Conservation (phyloP, 2,888 invertebrate genomes). For the Oligia fasciuncula region DNA sequence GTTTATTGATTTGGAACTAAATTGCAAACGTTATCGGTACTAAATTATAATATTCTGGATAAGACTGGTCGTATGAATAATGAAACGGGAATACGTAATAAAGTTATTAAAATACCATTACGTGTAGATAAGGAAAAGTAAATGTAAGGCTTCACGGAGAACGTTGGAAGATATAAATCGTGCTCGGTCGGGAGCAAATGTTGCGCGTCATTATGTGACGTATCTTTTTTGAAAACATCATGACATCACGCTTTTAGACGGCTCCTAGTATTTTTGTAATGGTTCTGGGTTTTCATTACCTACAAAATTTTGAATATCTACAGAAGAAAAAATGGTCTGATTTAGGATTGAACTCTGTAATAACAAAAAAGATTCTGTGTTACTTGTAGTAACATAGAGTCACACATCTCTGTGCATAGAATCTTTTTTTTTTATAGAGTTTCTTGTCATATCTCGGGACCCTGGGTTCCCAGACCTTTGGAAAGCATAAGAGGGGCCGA, state of each 20-base stretch:
- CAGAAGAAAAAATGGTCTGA: background rate
- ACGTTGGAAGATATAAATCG: slow-evolving; percentile 55
- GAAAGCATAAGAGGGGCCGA: background rate
- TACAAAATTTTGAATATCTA: background rate
- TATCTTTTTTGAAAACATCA: slow-evolving; percentile 27
- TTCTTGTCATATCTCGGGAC: background rate
- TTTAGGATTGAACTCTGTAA: background rate
- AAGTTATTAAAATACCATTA: slow-evolving; percentile 65
- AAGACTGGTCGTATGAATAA: slow-evolving; percentile 78
- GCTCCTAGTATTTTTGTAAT: background rate
- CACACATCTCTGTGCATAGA: too few relatives aligned
- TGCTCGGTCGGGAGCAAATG: slow-evolving; percentile 57
- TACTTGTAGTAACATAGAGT: background rate
- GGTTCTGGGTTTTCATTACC: background rate
- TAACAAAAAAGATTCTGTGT: background rate
- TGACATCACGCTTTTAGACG: slow-evolving; percentile 18
- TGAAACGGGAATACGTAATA: slow-evolving; percentile 80
- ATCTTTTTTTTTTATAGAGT: background rate
- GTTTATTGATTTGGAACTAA: slow-evolving; percentile 65
- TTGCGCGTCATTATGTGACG: slow-evolving; percentile 52
- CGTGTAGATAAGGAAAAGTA: slow-evolving; percentile 62
- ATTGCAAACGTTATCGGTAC: slow-evolving; percentile 65
- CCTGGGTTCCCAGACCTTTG: background rate
- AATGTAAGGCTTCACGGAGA: slow-evolving; percentile 58
- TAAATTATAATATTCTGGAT: slow-evolving; percentile 71